Base-by-base conservation (phyloP, 1,140 invertebrate genomes). In the Aethina tumida region DNA sequence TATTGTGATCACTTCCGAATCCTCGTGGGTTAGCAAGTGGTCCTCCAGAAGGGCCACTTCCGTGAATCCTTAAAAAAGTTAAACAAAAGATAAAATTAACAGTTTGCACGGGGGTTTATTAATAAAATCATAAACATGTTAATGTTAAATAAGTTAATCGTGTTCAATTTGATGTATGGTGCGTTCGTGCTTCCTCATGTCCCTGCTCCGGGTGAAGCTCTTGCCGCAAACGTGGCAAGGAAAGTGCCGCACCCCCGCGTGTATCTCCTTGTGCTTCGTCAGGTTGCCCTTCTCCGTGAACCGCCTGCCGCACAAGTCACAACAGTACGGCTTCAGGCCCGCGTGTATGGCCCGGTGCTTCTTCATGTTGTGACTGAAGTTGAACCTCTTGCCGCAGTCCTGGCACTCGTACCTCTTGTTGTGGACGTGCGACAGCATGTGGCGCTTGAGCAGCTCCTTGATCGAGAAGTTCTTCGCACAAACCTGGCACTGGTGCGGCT, bases 401-500 rank as follows among this genome's bases (percentile, higher is more conserved):
- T 39, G 33, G 39, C 62, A 64, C n/a, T 41, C 26, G 29, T 57
- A 56, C 9, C 56, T 56, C 30, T 69, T 59, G 44, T 56, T 46
- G 40, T 54, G 35, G 21, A 49, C 34, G 47, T 57, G 46, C 76
- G 75, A 31, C 64, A 68, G 27, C 74, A 71, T 7, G 70, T 65
- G 42, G 75, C 75, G 13, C 54, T 47, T 2, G 18, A 37, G 41
- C 60, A 68, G 28, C 52, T 46, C 47, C 55, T 67, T 50, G 71
- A 77, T 0, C 73, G 77, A 45, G 36, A 54, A 62, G 42, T 32
- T 43, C 40, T 57, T 82, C 2, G 75, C 75, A 55, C 80, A 83
- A n/a, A 73, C 62, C 6, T 66, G 57, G 59, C 81, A 84, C 29
- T 76, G 67, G 56, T 75, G 81, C 3, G 79, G 79, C 50, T 78